Conservation (phyloP, 2,888 invertebrate genomes). For the Alloplasta piceator region DNA sequence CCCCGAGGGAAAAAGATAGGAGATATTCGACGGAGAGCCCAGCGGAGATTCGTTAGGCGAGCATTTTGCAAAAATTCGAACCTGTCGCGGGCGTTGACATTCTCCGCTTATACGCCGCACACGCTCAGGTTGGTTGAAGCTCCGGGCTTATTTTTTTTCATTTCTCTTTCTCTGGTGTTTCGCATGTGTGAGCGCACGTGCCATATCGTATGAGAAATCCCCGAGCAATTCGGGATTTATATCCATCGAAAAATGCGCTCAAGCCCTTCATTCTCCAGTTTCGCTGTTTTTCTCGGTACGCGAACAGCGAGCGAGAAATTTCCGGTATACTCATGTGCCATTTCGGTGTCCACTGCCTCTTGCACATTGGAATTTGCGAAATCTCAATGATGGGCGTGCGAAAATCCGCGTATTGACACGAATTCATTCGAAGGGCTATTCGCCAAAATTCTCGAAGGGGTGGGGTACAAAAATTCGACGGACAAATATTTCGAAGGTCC, state of each 20-base stretch:
- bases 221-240: slow-evolving; percentile 48
- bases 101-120: slow-evolving; percentile 30
- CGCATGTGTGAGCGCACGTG: not conserved
- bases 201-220: not conserved
- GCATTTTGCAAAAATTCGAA: slow-evolving; percentile 60
- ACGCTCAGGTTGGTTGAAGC: slow-evolving; percentile 46
- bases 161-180: slow-evolving; percentile 41
- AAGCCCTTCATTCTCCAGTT: slow-evolving; percentile 44
- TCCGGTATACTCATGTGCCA: slow-evolving; percentile 51
- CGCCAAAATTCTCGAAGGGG: too few relatives aligned
- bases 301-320: slow-evolving; percentile 54
- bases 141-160: slow-evolving; percentile 49
- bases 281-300: slow-evolving; percentile 53
- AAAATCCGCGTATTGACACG: not conserved
- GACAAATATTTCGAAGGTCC: too few relatives aligned
- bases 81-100: slow-evolving; percentile 33
- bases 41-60: slow-evolving; percentile 59
- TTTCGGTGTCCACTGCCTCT: slow-evolving; percentile 32
- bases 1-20: slow-evolving; percentile 10
- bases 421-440: not conserved
- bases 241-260: slow-evolving; percentile 35
- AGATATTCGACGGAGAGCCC: slow-evolving; percentile 43
- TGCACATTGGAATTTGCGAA: slow-evolving; percentile 10
- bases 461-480: too few relatives aligned
- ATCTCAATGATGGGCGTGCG: slow-evolving; percentile 5